phyloP scores from a whole-genome alignment of 2,113 vertebrate species.

The Peromyscus maniculatus region DNA sequence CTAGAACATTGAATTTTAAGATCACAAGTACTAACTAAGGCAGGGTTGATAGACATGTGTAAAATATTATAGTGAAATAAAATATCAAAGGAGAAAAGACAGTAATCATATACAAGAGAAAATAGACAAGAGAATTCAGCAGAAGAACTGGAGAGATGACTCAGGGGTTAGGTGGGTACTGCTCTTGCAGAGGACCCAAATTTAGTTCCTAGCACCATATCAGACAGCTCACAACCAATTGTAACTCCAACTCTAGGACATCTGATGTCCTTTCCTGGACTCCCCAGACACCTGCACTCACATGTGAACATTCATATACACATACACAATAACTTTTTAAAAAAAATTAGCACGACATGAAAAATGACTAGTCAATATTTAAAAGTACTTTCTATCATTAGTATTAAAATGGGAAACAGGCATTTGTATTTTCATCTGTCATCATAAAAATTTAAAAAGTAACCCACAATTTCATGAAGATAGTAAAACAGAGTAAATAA shows the following conservation, averaged over 20 bases:
- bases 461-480: neutral
- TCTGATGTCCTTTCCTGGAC: neutral
- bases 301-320: neutral
- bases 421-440: neutral
- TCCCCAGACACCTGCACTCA: too few species aligned
- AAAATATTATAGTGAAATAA: neutral
- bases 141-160: neutral
- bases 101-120: neutral
- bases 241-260: too few species aligned
- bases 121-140: neutral
- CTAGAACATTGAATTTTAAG: neutral
- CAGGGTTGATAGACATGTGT: neutral
- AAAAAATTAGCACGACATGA: neutral
- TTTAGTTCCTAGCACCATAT: neutral
- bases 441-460: neutral
- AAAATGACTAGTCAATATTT: neutral
- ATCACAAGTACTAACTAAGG: neutral
- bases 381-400: neutral
- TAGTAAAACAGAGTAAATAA: neutral
- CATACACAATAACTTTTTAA: neutral
- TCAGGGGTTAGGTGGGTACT: neutral
- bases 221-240: neutral
- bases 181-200: neutral
- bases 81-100: neutral
- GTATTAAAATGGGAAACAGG: neutral